phyloP scores from a whole-genome alignment of 2,113 vertebrate species.

The Ivindomyrus marchei region DNA sequence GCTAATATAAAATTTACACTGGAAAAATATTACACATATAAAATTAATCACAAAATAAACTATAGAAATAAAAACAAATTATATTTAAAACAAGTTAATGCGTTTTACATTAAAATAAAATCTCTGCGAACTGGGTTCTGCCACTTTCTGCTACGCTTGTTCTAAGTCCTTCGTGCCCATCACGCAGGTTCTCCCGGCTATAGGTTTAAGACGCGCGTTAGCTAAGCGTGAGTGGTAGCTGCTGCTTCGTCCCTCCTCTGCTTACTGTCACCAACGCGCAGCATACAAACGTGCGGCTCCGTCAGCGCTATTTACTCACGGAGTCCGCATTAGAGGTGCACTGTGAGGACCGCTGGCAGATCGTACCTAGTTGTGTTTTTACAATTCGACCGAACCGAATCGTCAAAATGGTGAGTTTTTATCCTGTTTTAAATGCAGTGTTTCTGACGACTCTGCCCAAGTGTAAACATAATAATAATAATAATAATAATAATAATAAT shows the following conservation, averaged over 20 bases:
- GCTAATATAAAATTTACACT: neutral
- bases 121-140: neutral
- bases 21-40: neutral
- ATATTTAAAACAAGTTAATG: neutral
- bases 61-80: neutral
- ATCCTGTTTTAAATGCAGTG: neutral
- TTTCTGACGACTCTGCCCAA: neutral
- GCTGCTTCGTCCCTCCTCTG: neutral
- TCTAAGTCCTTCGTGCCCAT: neutral
- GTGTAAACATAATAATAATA: neutral
- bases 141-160: neutral
- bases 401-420: constrained; percentile 19
- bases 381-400: neutral
- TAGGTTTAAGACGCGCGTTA: neutral
- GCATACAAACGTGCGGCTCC: neutral
- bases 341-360: neutral
- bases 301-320: neutral
- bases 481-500: neutral
- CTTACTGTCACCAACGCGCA: neutral
- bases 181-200: neutral
- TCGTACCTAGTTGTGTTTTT: neutral
- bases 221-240: neutral
- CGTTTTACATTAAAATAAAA: neutral
- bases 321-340: constrained; percentile 10
- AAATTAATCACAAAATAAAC: neutral